Conservation (phyloP, 2,888 invertebrate species). For the Cephalotes varians region DNA sequence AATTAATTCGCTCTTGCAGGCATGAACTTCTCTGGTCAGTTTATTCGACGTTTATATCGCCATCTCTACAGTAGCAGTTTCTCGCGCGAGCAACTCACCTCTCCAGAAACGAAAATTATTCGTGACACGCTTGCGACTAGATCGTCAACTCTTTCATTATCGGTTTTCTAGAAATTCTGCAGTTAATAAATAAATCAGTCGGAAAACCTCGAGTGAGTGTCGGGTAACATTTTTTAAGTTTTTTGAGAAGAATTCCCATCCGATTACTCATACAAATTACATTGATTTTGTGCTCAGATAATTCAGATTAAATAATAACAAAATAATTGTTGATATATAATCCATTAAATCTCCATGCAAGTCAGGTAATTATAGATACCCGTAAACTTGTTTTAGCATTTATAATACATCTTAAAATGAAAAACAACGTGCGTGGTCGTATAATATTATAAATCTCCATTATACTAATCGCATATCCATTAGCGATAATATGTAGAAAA, state of each 20-base stretch:
- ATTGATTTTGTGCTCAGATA: neutral
- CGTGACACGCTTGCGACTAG: neutral
- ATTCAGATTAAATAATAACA: neutral
- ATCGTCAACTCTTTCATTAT: slow-evolving; percentile 24
- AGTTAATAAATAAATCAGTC: slow-evolving; percentile 17
- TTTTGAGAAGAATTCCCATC: neutral
- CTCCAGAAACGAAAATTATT: slow-evolving; percentile 46
- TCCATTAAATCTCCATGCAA: slow-evolving; percentile 15
- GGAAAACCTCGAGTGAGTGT: neutral
- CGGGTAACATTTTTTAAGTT: neutral
- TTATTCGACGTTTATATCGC: slow-evolving; percentile 62
- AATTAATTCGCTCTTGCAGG: slow-evolving; percentile 73
- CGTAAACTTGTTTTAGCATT: slow-evolving; percentile 15
- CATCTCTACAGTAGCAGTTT: slow-evolving; percentile 1
- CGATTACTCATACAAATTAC: neutral
- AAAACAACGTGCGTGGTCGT: neutral
- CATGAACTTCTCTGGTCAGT: slow-evolving; percentile 66
- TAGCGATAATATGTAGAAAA: slow-evolving; percentile 53
- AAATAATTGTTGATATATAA: neutral
- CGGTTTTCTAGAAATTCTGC: slow-evolving; percentile 9
- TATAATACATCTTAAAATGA: slow-evolving; percentile 29
- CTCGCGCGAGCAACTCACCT: slow-evolving; percentile 8
- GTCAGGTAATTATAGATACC: slow-evolving; percentile 18
- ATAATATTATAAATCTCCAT: slow-evolving; percentile 31
- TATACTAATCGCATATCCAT: slow-evolving; percentile 37